phyloP scores from a whole-genome alignment of 2,113 vertebrate species.

The Raphicerus campestris region DNA sequence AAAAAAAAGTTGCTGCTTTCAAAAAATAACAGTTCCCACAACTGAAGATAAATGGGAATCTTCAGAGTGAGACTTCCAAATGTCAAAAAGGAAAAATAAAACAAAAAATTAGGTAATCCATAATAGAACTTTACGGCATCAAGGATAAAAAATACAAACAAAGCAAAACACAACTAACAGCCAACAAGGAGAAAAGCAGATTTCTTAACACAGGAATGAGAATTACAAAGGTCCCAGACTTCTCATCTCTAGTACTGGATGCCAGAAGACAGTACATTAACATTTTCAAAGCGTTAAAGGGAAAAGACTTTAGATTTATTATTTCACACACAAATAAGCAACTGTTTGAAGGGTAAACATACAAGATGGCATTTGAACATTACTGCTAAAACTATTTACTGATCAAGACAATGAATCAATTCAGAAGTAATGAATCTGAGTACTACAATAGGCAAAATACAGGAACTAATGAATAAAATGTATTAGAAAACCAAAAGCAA shows the following conservation, averaged over 20 bases:
- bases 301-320: background rate
- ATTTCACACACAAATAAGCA: background rate
- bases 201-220: background rate
- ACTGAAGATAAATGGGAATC: background rate
- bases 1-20: background rate
- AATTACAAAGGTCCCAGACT: background rate
- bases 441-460: background rate
- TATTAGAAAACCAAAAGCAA: background rate
- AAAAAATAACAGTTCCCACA: background rate
- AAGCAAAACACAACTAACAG: background rate
- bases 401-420: conserved; percentile 24
- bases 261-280: background rate
- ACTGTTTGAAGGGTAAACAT: background rate
- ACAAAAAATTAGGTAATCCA: background rate
- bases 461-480: conserved; percentile 1
- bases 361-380: background rate
- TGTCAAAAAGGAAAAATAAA: background rate
- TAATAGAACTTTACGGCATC: background rate
- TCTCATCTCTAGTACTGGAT: background rate
- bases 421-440: conserved; percentile 28
- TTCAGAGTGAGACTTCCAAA: background rate
- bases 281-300: background rate
- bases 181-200: background rate
- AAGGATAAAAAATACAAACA: background rate
- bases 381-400: background rate